These are phyloP conservation scores for Smutsia temminckii DNA, from an alignment of 2,797 vertebrate species.

Conservation along the genomic window DNA sequence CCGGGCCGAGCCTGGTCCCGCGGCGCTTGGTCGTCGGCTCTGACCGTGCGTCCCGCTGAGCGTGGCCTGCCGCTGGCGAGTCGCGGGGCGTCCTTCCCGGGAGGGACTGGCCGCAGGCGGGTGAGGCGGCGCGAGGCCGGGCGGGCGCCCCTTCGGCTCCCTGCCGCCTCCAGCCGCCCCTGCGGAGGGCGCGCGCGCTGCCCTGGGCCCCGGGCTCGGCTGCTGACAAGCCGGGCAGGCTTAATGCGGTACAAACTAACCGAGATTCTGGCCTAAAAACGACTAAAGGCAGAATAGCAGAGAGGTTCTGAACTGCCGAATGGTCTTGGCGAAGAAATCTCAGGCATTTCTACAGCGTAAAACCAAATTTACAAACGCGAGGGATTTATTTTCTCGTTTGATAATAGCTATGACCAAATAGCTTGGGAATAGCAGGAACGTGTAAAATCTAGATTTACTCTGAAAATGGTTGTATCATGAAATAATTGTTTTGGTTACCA, in stretches of 20 bases:
- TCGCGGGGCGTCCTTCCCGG: constrained; percentile 80
- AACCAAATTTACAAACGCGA: neutral
- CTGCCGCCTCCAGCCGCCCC: neutral
- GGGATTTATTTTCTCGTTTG: neutral
- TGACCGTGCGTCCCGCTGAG: constrained; percentile 84
- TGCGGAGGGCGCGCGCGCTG: neutral
- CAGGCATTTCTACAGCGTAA: neutral
- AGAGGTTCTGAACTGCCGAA: neutral
- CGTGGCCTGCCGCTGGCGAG: constrained; percentile 80
- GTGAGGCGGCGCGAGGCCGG: too few relatives aligned
- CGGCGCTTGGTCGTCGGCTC: constrained; percentile 83
- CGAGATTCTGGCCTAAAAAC: neutral
- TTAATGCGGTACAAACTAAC: neutral
- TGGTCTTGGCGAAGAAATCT: neutral
- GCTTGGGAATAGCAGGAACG: neutral
- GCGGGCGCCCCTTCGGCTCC: neutral
- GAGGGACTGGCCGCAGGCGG: constrained; percentile 40
- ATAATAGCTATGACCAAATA: neutral
- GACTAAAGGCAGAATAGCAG: neutral
- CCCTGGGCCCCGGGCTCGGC: too few relatives aligned
- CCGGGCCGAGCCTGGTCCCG: constrained; percentile 73
- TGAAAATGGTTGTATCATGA: neutral
- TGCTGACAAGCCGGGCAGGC: neutral
- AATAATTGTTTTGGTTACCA: neutral
- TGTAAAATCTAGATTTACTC: neutral